Evolutionary conservation across 1,140 invertebrate species (phyloP), one percentile per base, ranked within the genome.

Genomic region (Laupala kohalensis): DNA sequence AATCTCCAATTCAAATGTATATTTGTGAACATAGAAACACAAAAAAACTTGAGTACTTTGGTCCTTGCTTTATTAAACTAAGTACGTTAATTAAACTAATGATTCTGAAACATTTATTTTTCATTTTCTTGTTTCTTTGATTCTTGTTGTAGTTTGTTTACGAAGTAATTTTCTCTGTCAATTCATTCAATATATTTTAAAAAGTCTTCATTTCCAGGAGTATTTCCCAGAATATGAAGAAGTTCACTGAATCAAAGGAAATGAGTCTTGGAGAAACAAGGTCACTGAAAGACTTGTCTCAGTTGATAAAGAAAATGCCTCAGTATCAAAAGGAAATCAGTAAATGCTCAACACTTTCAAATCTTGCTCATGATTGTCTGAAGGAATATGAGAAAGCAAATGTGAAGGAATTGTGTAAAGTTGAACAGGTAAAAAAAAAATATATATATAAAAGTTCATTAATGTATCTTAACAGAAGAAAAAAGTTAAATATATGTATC

Each of bases 231-330:
- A 87, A 89, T 74, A 77, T 92, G 77, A 92, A 91, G 77, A 96
- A 97, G 79, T 94, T 99, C 80, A 96, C 94, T 23, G 95, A 97
- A 75, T 95, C 93, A 9, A 98, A 98, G 81, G 86, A 94, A 74
- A 93, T 94, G 89, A 90, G 92, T 0, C 87, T 89, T 76, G 88
- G 90, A 68, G 95, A 98, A 79, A 98, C 98, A 81, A 90, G 95
- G 71, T 95, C 92, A 0, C 95, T 99, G 89, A 89, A 96, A 71
- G 98, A 99, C 83, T 81, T 99, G 27, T 97, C 95, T 0, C 92
- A 96, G 78, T 99, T 99, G 96, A 97, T 99, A 76, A 99, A 99
- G 83, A 99, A 99, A 82, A 99, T 99, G 96, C 98, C 98, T 0
- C 98, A 99, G 80, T 99, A 99, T 81, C 97, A 99, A 80, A 99